These are phyloP conservation scores for Chymomyza caudatula DNA, from an alignment of 2,888 invertebrate genomes.

Conservation along the genomic window DNA sequence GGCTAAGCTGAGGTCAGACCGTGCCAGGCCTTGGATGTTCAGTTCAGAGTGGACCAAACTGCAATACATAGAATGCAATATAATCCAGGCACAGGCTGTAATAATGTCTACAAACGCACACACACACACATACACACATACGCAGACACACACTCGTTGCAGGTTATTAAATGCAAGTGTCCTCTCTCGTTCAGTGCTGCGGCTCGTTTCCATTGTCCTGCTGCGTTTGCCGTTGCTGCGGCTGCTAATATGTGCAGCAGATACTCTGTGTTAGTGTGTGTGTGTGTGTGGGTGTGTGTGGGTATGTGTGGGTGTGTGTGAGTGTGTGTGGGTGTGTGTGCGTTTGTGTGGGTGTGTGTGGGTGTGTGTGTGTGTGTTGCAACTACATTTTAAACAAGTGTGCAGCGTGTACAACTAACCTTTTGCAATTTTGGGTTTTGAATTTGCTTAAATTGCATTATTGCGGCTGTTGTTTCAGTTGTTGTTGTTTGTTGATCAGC, in stretches of 20 bases:
- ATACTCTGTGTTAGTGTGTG: not conserved
- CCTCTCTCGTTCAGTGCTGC: conserved; percentile 7
- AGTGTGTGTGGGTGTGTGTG: not conserved
- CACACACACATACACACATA: conserved; percentile 11
- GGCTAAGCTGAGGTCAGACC: not conserved
- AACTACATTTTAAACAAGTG: conserved; percentile 42
- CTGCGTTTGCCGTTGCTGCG: conserved; percentile 17
- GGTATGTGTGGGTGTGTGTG: no score
- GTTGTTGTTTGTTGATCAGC: not conserved
- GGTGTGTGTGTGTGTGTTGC: conserved; percentile 32
- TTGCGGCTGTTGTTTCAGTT: not conserved
- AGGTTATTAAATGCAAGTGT: conserved; percentile 61
- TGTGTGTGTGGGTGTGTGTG: no score
- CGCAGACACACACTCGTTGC: conserved; percentile 1
- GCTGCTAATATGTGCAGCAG: not conserved
- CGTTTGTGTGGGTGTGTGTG: conserved; percentile 9
- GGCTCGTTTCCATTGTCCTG: conserved; percentile 19
- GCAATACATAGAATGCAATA: conserved; percentile 21
- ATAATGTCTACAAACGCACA: conserved; percentile 2
- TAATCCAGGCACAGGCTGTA: conserved; percentile 9
- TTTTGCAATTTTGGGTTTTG: conserved; percentile 58
- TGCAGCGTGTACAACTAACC: conserved; percentile 56
- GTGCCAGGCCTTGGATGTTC: not conserved
- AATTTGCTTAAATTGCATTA: conserved; percentile 65
- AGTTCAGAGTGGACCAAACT: conserved; percentile 15